Evolutionary conservation across 2,888 invertebrate species (phyloP), one percentile per base, ranked within the genome.

Genomic region (Drosophila helvetica): DNA sequence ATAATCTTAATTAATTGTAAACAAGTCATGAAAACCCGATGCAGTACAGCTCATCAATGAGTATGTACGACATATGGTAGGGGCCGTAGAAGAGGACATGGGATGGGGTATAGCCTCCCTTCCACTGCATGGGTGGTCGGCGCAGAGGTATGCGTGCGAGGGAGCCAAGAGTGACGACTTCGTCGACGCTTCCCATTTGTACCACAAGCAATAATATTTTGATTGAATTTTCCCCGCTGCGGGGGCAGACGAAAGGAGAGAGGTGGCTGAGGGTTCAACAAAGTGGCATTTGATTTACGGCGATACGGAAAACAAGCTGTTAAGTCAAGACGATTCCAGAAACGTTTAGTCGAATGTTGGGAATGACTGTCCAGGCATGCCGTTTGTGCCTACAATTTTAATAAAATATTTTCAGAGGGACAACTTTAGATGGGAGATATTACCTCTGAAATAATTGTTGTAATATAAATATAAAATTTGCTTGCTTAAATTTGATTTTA

Each of bases 1-100:
- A 75, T 69, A 73, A 66, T 68, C 74, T 67, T 68, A 86, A 83
- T 83, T 88, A 83, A 83, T 69, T 82, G 80, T 83, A 88, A 88
- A 79, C 83, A 83, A 83, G 77, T 74, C 57, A 79, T 86, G 77
- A 70, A 79, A 74, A 59, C 38, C n/a, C 15, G 38, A 15, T 15
- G 38, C 38, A n/a, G 38, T n/a, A 38, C 38, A 38, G 7, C n/a
- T n/a, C 38, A 38, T 38, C 50, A 62, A 62, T 33, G 61, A 53
- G 58, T 48, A 57, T 55, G 75, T 76, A 48, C 64, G 64, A 46
- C 65, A 74, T 53, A 47, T 55, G 42, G 22, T 19, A 56, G 25
- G 47, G 42, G 61, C 59, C 55, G 50, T 47, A 38, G 54, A 38
- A 55, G 51, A 42, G 50, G 47, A 18, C n/a, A 25, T 33, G 22